phyloP scores from a whole-genome alignment of 2,888 invertebrate species.

The Callosobruchus maculatus region DNA sequence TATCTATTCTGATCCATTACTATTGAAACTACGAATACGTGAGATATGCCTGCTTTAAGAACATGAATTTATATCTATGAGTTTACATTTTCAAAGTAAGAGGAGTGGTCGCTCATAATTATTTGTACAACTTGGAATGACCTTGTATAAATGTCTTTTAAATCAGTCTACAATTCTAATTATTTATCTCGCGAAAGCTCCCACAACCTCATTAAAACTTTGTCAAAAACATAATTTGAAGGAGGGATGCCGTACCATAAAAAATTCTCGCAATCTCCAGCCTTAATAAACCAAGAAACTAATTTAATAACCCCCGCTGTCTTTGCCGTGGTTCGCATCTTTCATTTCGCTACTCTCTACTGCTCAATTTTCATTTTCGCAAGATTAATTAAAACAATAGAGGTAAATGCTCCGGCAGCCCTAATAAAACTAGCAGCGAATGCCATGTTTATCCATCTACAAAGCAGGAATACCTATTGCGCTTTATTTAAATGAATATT shows the following conservation, averaged over 20 bases:
- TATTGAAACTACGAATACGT: too few relatives aligned
- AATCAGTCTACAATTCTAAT: not conserved
- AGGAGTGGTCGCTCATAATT: not conserved
- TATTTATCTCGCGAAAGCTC: not conserved
- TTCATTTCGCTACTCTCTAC: not conserved
- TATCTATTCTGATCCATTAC: too few relatives aligned
- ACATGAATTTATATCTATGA: too few relatives aligned
- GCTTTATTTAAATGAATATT: not conserved
- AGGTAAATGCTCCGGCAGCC: not conserved
- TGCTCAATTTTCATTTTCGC: not conserved
- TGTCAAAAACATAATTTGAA: not conserved
- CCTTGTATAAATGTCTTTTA: too few relatives aligned
- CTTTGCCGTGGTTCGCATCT: not conserved
- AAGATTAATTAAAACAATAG: not conserved
- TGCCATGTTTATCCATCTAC: not conserved
- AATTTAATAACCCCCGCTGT: not conserved
- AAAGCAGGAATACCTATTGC: not conserved
- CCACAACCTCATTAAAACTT: not conserved
- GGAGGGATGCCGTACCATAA: not conserved
- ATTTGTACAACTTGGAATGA: too few relatives aligned
- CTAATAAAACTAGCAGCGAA: not conserved
- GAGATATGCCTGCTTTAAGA: too few relatives aligned
- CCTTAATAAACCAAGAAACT: not conserved
- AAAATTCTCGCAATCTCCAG: not conserved
- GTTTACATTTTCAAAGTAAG: not conserved